A percentile compares a stretch with the other conserved stretches of the same genome.
These are phyloP conservation scores for Lineus longissimus DNA, from an alignment of 1,140 invertebrate species.

Conservation along the genomic window DNA sequence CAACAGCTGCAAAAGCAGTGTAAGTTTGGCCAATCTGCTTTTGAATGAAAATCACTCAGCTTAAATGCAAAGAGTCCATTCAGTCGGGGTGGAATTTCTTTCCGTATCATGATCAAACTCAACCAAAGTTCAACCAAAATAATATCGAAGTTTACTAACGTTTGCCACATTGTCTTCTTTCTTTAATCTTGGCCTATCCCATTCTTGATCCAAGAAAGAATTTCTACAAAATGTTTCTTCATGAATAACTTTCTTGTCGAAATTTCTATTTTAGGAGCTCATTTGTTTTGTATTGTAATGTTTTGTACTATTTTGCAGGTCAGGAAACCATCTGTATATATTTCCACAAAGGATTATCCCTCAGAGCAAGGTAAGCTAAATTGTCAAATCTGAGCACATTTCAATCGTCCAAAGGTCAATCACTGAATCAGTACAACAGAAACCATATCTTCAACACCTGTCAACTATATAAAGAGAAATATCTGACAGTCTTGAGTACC, in stretches of 20 bases:
- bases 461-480: neutral
- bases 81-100: neutral
- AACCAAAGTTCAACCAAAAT: neutral
- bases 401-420: no score
- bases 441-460: neutral
- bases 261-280: no score
- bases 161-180: neutral
- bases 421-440: neutral
- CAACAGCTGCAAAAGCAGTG: slow-evolving; percentile 74
- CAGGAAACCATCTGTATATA: slow-evolving; percentile 82
- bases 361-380: slow-evolving; percentile 76
- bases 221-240: no score
- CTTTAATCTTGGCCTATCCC: neutral
- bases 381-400: no score
- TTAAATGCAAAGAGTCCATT: neutral
- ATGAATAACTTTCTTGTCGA: no score
- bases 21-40: slow-evolving; percentile 42
- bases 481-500: neutral
- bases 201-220: no score
- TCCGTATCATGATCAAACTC: neutral
- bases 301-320: slow-evolving; percentile 53
- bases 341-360: slow-evolving; percentile 83
- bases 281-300: no score
- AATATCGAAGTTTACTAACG: neutral
- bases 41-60: neutral